Base-by-base conservation (phyloP, 2,797 vertebrate genomes). In the Diceros bicornis region DNA sequence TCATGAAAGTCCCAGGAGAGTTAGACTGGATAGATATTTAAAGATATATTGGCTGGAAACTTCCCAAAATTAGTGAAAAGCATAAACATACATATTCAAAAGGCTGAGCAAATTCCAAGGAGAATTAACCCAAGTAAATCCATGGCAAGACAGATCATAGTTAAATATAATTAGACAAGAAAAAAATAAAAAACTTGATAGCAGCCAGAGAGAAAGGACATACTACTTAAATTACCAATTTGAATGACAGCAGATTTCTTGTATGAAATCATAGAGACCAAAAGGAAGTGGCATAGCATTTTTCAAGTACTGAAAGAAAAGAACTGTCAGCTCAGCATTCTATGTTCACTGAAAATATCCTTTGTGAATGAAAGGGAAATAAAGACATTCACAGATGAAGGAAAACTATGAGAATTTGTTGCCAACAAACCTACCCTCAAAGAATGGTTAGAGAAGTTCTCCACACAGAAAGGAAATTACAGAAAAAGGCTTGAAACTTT, bases 21-120 rank as follows among this genome's bases (percentile, higher is more conserved):
- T 10, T 41, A 44, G n/a, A 37, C 69, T 82, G 1, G 69, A 66
- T 57, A 78, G 9, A 27, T 55, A 69, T 78, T 71, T 95, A 20
- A 84, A 69, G 44, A 62, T 74, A 27, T n/a, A 21, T 83, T 75
- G 34, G 12, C 59, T 75, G 32, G 81, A 72, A 95, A n/a, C 27
- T 32, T 82, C n/a, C 41, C 37, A 32, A 78, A 82, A 61, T 41
- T 94, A 82, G n/a, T 94, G 44, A 95, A 95, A 95, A 27, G 9
- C 21, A 78, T 86, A 77, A 88, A 75, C n/a, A 25, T 81, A 72
- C 9, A 62, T 78, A 86, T 74, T 92, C 3, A 87, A 95, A 57
- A 94, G 55, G 37, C 47, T 94, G 61, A 55, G 25, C 1, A 90
- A 77, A 96, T 37, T 81, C 7, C 57, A 74, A 79, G 68, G 62